phyloP scores from a whole-genome alignment of 2,888 invertebrate genomes.

The Nebria salina region DNA sequence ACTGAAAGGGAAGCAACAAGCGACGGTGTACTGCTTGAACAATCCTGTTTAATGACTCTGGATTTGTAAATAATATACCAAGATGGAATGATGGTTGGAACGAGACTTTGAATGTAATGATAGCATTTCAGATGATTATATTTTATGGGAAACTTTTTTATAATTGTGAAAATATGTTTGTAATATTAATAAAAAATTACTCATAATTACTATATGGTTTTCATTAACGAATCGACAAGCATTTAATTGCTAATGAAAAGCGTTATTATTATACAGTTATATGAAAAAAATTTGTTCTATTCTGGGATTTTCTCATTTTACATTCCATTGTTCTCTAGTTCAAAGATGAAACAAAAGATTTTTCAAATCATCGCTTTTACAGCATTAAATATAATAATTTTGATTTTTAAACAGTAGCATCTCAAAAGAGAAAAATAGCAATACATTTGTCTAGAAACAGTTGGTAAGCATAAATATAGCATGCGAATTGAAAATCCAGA shows the following conservation, averaged over 20 bases:
- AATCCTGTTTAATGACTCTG: not conserved
- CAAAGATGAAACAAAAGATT: too few relatives aligned
- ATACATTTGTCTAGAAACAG: too few relatives aligned
- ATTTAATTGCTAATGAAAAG: not conserved
- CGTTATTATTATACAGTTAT: not conserved
- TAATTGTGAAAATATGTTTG: not conserved
- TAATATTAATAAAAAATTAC: not conserved
- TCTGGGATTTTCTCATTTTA: not conserved
- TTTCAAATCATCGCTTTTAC: too few relatives aligned
- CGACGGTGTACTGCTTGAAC: not conserved
- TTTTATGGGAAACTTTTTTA: not conserved
- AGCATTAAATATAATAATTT: too few relatives aligned
- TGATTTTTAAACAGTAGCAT: too few relatives aligned
- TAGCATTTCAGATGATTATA: not conserved
- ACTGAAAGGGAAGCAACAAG: conserved; percentile 25
- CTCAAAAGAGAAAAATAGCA: too few relatives aligned
- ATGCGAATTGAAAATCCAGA: too few relatives aligned
- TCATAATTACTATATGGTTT: not conserved
- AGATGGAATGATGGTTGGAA: not conserved
- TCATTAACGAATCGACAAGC: not conserved
- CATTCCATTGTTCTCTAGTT: too few relatives aligned
- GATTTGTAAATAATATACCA: conserved; percentile 6
- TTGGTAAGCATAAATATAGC: too few relatives aligned
- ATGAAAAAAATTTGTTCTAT: not conserved
- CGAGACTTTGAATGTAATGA: not conserved